Percentiles rank a stretch among this genome's conserved stretches.
These are phyloP conservation scores for Marmota flaviventris DNA, from an alignment of 2,113 vertebrate species.

Conservation along the genomic window DNA sequence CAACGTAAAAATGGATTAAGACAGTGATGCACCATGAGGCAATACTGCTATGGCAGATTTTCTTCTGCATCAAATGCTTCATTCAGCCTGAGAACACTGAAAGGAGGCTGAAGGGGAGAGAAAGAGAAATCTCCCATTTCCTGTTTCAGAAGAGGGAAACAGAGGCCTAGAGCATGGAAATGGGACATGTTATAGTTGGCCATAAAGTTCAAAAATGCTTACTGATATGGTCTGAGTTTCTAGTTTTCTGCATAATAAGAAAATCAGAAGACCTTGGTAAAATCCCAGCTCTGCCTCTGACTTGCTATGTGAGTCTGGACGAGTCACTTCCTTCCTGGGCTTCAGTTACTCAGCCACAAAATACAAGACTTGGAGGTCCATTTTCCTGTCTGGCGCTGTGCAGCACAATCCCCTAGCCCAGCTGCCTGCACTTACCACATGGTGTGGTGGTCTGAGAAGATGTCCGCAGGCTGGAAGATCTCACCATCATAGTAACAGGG, in stretches of 20 bases:
- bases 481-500: constrained; percentile 96
- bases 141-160: constrained; percentile 13
- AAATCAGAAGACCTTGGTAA: neutral
- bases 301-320: neutral
- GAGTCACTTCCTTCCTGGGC: neutral
- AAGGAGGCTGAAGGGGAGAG: neutral
- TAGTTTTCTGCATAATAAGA: accelerated
- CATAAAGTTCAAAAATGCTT: neutral
- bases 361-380: no score
- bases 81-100: neutral
- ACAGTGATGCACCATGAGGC: accelerated
- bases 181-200: accelerated
- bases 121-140: neutral
- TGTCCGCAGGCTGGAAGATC: constrained; percentile 94
- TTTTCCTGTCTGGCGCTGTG: neutral
- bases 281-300: neutral
- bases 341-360: neutral
- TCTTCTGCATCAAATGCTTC: neutral
- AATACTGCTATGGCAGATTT: accelerated
- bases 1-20: neutral
- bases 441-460: constrained; percentile 94
- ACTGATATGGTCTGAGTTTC: neutral
- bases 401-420: accelerated
- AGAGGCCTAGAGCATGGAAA: neutral
- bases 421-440: constrained; percentile 91